Base-by-base conservation (phyloP, 1,140 invertebrate genomes). In the Camponotus pennsylvanicus region DNA sequence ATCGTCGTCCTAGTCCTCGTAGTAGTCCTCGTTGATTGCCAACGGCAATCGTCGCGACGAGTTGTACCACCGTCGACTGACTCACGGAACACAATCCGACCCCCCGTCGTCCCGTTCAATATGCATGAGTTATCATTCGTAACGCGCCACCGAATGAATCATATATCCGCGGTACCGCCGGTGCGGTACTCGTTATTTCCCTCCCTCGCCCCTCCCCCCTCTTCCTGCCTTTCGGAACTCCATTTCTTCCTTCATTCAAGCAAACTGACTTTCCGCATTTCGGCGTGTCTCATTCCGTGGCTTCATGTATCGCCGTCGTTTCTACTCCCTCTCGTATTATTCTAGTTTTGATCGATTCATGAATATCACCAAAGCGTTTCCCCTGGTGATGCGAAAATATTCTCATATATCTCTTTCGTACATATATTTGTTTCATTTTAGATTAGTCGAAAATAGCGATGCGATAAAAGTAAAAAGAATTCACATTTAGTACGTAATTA, bases 51-150 rank as follows among this genome's bases (percentile, higher is more conserved):
- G 76, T 67, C 34, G 70, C 37, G 13, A 45, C 40, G 45, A 59
- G 70, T 75, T 75, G 59, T 7, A 42, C 34, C 77, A 49, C 18
- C 70, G 21, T 15, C 37, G 34, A 77, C 79, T 88, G 80, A 89
- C 75, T 89, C 86, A 89, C 27, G 32, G 67, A 85, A 79, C 57
- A 79, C 71, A 87, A 85, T 75, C 71, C 86, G 37, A 66, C 67
- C 80, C 75, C 86, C 75, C 70, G 66, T 15, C 69, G 64, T 34
- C 42, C 61, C 78, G 85, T 89, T 89, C 80, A 85, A 87, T 89
- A 89, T 87, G 86, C 80, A 89, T 87, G 88, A 89, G 88, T 89
- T 89, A 89, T 85, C 88, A 89, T 87, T 89, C 69, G 34, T 75
- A 89, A 85, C 86, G 76, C 86, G 52, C 63, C 18, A 59, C 64